phyloP scores from a whole-genome alignment of 1,140 invertebrate genomes.

The Lasioglossum albipes region DNA sequence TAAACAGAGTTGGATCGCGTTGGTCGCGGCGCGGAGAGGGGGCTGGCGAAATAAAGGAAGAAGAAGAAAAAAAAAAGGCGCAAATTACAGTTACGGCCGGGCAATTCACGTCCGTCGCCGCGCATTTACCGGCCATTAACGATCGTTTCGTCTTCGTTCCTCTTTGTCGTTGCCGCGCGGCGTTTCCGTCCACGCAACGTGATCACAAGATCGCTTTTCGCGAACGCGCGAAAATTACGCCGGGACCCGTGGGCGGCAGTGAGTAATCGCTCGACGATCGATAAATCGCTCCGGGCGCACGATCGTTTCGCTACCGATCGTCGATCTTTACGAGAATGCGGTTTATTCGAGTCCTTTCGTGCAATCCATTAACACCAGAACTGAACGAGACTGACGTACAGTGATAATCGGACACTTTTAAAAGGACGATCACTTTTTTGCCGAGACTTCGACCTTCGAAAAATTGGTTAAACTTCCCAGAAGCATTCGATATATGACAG shows the following conservation, averaged over 20 bases:
- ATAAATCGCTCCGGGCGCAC: not conserved
- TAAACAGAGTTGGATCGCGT: constrained; percentile 41
- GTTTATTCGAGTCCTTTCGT: too few relatives aligned
- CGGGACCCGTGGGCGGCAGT: not conserved
- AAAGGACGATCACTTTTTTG: too few relatives aligned
- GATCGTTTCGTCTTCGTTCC: constrained; percentile 46
- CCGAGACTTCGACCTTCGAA: too few relatives aligned
- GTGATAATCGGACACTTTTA: too few relatives aligned
- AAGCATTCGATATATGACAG: too few relatives aligned
- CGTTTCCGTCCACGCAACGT: constrained; percentile 28
- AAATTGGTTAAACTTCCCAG: too few relatives aligned
- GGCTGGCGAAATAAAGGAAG: not conserved
- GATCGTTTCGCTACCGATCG: not conserved
- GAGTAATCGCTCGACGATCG: not conserved
- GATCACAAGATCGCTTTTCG: constrained; percentile 23
- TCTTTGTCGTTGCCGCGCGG: constrained; percentile 1
- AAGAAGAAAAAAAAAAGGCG: constrained; percentile 49
- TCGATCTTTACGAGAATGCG: too few relatives aligned
- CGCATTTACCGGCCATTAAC: constrained; percentile 63
- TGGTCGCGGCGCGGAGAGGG: constrained; percentile 1
- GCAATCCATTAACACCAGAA: too few relatives aligned
- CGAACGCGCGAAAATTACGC: constrained; percentile 16
- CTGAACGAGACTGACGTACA: too few relatives aligned
- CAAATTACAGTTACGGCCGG: constrained; percentile 59
- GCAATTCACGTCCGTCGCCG: constrained; percentile 62